phyloP scores from a whole-genome alignment of 2,113 vertebrate genomes.

The Pachycephala philippinensis region DNA sequence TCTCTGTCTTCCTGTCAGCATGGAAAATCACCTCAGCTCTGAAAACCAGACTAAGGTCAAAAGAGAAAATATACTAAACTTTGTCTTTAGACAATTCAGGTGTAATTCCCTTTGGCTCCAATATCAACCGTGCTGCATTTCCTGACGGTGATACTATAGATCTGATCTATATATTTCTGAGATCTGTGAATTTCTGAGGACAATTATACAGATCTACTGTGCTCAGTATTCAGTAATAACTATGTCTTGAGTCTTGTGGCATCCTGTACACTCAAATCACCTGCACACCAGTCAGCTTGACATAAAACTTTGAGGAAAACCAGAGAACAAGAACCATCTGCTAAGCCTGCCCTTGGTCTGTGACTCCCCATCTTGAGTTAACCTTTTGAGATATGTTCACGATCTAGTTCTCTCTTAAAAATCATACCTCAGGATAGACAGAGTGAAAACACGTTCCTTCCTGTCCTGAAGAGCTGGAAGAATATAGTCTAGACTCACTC shows the following conservation, averaged over 20 bases:
- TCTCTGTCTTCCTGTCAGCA: background rate
- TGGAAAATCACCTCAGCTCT: background rate
- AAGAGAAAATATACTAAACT: background rate
- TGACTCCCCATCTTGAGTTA: background rate
- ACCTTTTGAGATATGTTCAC: background rate
- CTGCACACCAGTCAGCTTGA: background rate
- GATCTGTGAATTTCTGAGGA: background rate
- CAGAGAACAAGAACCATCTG: background rate
- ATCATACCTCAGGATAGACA: background rate
- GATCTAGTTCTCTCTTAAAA: background rate
- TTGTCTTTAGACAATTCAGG: background rate
- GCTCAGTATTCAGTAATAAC: background rate
- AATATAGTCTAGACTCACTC: background rate
- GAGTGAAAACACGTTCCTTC: background rate
- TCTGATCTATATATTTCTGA: background rate
- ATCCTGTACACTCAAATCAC: rapidly evolving
- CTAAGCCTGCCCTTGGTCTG: background rate
- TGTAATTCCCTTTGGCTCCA: background rate
- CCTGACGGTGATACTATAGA: background rate
- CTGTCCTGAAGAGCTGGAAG: background rate
- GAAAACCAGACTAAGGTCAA: background rate
- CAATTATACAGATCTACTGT: background rate
- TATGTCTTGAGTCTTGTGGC: background rate
- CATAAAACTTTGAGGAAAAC: background rate
- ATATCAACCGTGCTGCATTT: background rate